Base-by-base conservation (phyloP, 1,140 invertebrate genomes). In the Drusus annulatus region DNA sequence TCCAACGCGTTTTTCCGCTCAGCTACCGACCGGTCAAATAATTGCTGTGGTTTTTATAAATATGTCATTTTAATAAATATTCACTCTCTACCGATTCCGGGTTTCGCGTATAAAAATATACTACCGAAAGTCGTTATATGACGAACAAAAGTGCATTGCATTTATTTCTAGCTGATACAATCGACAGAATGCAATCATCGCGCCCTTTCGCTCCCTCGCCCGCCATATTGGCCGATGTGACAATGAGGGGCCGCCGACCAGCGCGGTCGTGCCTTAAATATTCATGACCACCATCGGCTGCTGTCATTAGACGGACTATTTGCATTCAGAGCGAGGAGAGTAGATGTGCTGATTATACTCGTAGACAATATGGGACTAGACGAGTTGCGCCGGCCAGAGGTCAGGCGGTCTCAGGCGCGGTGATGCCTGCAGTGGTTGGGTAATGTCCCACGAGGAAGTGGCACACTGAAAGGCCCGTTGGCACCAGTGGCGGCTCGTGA, bases 191-290 rank as follows among this genome's bases (percentile, higher is more conserved):
- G 54, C 36, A 21, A 17, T 21, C 54, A 56, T n/a, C 19, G 19
- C n/a, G 19, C 19, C 54, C 19, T 56, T n/a, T 56, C 19, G n/a
- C 5, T 17, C 54, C n/a, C 7, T 56, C 25, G 19, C 23, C 56
- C 23, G 17, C 56, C 28, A 19, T 17, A 71, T 50, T 45, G 68
- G 17, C 19, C 19, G 52, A 15, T 8, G 17, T 19, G 21, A 19
- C 19, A 21, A 21, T 25, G 45, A 16, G 45, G 50, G 68, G 68
- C 50, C 68, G 5, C 19, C 21, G 15, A 25, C 13, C 17, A 71
- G 68, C 10, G 63, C 68, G 68, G 19, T 71, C 68, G 68, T 71
- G 68, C 50, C 50, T 71, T 71, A 51, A 71, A 71, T 71, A 71
- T 71, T 54, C 45, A 71, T 23, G 36, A 52, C 68, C 13, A 51